Base-by-base conservation (phyloP, 2,113 vertebrate species). In the Hymenochirus boettgeri region DNA sequence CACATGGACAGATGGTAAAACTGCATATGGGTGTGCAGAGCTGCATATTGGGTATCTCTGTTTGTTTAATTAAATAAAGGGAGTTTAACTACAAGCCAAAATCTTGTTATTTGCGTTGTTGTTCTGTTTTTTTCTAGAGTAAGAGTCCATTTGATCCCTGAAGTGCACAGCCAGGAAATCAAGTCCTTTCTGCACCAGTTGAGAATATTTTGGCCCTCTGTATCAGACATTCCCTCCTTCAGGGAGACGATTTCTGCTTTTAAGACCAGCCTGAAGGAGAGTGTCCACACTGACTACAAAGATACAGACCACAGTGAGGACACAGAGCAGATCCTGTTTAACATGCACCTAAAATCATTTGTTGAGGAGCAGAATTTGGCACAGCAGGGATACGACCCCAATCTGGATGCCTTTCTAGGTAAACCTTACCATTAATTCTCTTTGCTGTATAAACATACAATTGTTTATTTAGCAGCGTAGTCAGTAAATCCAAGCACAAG, bases 381-480 rank as follows among this genome's bases (percentile, higher is more conserved):
- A 11, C 26, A 90, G 58, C 79, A 77, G 62, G 94, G 92, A 73
- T 97, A 95, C 0, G 94, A 97, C 75, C 88, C 91, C 58, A 94
- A 86, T 29, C 78, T 96, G 1, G 79, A 84, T 12, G 61, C 67
- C 21, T 80, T 85, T 25, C 63, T 80, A 0, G 85, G 88, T 89
- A 80, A 74, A 25, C 10, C 2, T 7, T 33, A 7, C 33, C 15
- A n/a, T n/a, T n/a, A n/a, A n/a, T n/a, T n/a, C n/a, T n/a, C n/a
- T n/a, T n/a, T n/a, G n/a, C n/a, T n/a, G n/a, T n/a, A n/a, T n/a
- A n/a, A n/a, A n/a, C n/a, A n/a, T n/a, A n/a, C n/a, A n/a, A n/a
- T n/a, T n/a, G n/a, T n/a, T n/a, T n/a, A n/a, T n/a, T n/a, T n/a
- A n/a, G n/a, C n/a, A n/a, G n/a, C n/a, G n/a, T n/a, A n/a, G n/a